phyloP scores from a whole-genome alignment of 2,113 vertebrate species.

The Lipotes vexillifer region DNA sequence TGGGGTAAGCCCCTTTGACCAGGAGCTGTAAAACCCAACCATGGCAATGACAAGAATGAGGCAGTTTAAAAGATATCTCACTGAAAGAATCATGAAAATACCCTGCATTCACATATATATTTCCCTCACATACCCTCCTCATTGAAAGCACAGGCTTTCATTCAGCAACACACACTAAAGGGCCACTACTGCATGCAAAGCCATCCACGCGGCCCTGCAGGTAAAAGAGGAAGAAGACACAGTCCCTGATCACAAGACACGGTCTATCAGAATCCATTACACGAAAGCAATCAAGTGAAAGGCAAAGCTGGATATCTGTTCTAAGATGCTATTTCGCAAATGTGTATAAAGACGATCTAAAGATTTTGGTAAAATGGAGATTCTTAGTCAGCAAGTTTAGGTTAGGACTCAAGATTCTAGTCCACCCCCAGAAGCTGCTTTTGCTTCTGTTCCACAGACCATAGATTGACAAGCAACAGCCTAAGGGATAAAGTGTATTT shows the following conservation, averaged over 20 bases:
- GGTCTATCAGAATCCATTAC: neutral
- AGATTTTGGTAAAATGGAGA: neutral
- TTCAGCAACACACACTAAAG: neutral
- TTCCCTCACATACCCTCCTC: neutral
- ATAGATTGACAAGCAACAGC: neutral
- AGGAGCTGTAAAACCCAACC: neutral
- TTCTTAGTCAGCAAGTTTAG: neutral
- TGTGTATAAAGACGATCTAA: neutral
- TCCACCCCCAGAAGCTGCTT: neutral
- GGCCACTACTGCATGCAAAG: neutral
- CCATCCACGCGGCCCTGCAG: neutral
- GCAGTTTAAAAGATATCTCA: neutral
- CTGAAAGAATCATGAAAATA: neutral
- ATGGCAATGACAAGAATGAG: neutral
- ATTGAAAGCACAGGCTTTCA: neutral
- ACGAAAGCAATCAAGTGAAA: conserved; percentile 11
- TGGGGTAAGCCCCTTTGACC: neutral
- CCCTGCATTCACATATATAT: neutral
- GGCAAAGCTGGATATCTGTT: neutral
- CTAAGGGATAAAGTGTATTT: neutral
- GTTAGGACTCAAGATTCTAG: neutral
- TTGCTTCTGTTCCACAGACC: neutral
- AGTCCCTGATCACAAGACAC: neutral
- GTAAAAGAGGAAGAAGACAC: neutral
- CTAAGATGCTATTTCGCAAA: neutral